Evolutionary conservation across 1,140 invertebrate genomes (phyloP).

Genomic region (Anadara kagoshimensis): DNA sequence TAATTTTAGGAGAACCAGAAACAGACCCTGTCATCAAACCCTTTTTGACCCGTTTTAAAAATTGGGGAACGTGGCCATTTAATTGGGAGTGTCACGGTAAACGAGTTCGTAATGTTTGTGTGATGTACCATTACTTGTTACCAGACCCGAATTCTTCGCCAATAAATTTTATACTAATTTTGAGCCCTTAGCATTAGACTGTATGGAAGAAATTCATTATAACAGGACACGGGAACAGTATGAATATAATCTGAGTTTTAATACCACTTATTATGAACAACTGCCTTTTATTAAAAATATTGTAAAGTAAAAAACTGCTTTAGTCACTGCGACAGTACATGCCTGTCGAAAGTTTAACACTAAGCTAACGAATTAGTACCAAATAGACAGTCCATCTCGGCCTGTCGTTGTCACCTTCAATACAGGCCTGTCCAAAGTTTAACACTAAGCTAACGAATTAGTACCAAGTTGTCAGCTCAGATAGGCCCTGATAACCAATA

Average conservation of each 20-base stretch:
- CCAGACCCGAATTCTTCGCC: slow-evolving; percentile 52
- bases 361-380: no score
- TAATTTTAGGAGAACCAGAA: slow-evolving; percentile 49
- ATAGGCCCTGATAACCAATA: no score
- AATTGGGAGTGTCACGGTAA: slow-evolving; percentile 43
- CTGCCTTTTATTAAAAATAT: slow-evolving; percentile 41
- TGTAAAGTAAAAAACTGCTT: neutral
- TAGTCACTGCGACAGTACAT: no score
- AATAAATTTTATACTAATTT: slow-evolving; percentile 59
- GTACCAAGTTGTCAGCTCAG: no score
- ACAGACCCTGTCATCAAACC: slow-evolving; percentile 41
- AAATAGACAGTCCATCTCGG: no score
- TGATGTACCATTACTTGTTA: slow-evolving; percentile 54
- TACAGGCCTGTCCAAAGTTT: no score
- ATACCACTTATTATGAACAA: slow-evolving; percentile 40
- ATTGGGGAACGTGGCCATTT: slow-evolving; percentile 48
- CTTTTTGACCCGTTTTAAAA: slow-evolving; percentile 59
- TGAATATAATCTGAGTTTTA: slow-evolving; percentile 24
- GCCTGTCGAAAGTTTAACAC: no score
- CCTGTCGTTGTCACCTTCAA: no score
- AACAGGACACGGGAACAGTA: slow-evolving; percentile 46
- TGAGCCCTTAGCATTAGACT: slow-evolving; percentile 53
- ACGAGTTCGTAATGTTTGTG: slow-evolving; percentile 56
- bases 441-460: no score
- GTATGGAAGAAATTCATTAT: slow-evolving; percentile 56